A percentile compares a stretch with the other conserved stretches of the same genome.
These are phyloP conservation scores for Trichonephila clavipes DNA, from an alignment of 1,140 invertebrate species.

Conservation along the genomic window DNA sequence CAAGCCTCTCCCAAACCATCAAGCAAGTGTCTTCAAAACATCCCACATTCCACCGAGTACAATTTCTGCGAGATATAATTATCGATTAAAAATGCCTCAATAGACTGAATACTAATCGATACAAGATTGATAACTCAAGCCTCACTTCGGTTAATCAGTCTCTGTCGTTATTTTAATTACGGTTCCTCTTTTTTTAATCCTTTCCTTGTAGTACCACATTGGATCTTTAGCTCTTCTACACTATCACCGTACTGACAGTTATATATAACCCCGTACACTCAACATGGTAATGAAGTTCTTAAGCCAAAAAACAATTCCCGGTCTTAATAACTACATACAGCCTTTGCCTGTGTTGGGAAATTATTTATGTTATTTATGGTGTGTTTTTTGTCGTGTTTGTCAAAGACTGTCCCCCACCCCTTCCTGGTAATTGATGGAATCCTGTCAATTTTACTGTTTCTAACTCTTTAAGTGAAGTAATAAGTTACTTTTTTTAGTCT, in stretches of 20 bases:
- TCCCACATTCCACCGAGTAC: neutral
- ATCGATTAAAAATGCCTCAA: conserved; percentile 20
- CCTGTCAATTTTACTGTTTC: neutral
- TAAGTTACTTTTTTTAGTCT: neutral
- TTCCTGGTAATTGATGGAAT: neutral
- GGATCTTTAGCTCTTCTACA: neutral
- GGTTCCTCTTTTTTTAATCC: neutral
- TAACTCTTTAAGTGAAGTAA: neutral
- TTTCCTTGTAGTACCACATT: neutral
- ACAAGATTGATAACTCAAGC: neutral
- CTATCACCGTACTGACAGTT: neutral
- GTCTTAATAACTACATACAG: neutral
- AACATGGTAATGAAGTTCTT: neutral
- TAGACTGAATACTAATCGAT: conserved; percentile 24
- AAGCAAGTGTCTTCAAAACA: neutral
- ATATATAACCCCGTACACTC: neutral
- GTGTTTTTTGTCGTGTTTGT: neutral
- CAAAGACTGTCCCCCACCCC: neutral
- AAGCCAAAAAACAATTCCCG: neutral
- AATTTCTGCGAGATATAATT: neutral
- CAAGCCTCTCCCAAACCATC: neutral
- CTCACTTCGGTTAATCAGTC: conserved; percentile 1
- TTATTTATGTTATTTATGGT: neutral
- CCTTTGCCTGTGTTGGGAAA: neutral
- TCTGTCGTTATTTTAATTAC: conserved; percentile 30